A percentile compares a stretch with the other conserved stretches of the same genome.
Conservation (phyloP, 2,113 vertebrate species). For the Elachura formosa region DNA sequence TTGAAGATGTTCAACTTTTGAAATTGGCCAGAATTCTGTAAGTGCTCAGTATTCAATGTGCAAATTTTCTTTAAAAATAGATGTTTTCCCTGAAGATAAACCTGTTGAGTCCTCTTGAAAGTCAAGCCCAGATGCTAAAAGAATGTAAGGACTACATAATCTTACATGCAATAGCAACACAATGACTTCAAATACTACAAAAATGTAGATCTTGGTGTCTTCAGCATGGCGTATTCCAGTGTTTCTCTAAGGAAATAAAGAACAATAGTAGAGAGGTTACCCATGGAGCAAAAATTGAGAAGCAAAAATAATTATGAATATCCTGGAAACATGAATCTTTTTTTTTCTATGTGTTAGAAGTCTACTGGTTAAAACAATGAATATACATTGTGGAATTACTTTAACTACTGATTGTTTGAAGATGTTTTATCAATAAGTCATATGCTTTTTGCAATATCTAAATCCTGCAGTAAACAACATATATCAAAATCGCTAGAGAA, state of each 20-base stretch:
- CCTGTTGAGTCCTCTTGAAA: not conserved
- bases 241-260: not conserved
- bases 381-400: not conserved
- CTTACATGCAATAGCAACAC: rapidly evolving
- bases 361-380: not conserved
- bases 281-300: not conserved
- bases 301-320: not conserved
- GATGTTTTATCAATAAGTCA: not conserved
- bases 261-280: not conserved
- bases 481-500: not conserved
- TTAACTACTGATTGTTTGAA: not conserved
- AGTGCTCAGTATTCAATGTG: not conserved
- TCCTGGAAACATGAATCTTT: not conserved
- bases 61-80: not conserved
- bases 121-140: not conserved
- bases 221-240: not conserved
- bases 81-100: not conserved
- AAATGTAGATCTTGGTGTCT: not conserved
- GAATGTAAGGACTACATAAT: not conserved
- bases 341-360: not conserved
- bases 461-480: not conserved
- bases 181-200: not conserved
- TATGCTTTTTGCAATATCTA: not conserved
- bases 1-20: not conserved
- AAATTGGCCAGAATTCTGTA: not conserved